phyloP scores from a whole-genome alignment of 2,888 invertebrate species.

The Xanthostigma xanthostigma region DNA sequence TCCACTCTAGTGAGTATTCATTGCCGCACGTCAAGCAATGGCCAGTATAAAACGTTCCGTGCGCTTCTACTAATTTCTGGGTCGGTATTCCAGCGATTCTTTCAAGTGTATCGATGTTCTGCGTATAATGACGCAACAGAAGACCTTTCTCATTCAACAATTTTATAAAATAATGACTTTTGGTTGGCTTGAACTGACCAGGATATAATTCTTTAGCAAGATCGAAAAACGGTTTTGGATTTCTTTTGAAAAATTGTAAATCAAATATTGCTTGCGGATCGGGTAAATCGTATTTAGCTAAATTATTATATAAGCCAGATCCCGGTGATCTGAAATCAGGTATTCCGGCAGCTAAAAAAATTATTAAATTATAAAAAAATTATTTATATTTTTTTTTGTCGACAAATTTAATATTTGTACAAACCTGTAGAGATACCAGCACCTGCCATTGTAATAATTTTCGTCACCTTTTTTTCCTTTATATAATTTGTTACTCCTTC shows the following conservation, averaged over 20 bases:
- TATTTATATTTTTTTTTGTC: no score
- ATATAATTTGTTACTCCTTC: conserved; percentile 71
- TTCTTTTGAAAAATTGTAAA: conserved; percentile 68
- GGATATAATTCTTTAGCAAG: conserved; percentile 84
- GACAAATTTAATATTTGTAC: conserved; percentile 20
- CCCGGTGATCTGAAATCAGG: conserved; percentile 92
- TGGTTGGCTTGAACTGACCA: conserved; percentile 74
- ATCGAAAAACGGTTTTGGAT: conserved; percentile 86
- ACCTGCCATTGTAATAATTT: conserved; percentile 85
- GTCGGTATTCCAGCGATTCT: conserved; percentile 67
- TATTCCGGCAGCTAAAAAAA: conserved; percentile 71
- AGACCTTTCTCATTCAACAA: conserved; percentile 70
- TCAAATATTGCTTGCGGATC: conserved; percentile 89
- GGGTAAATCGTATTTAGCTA: conserved; percentile 81
- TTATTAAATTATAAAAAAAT: conserved; percentile 6
- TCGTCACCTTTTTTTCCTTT: conserved; percentile 57
- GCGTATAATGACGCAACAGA: conserved; percentile 60
- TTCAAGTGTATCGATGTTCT: conserved; percentile 92
- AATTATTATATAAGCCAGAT: conserved; percentile 80
- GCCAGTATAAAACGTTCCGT: conserved; percentile 82
- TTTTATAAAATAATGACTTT: conserved; percentile 80
- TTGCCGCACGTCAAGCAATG: conserved; percentile 68
- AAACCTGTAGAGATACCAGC: conserved; percentile 94
- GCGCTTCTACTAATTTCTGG: conserved; percentile 83
- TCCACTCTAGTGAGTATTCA: conserved; percentile 63